Evolutionary conservation across 2,888 invertebrate species (phyloP).

Genomic region (Agriopis marginaria): DNA sequence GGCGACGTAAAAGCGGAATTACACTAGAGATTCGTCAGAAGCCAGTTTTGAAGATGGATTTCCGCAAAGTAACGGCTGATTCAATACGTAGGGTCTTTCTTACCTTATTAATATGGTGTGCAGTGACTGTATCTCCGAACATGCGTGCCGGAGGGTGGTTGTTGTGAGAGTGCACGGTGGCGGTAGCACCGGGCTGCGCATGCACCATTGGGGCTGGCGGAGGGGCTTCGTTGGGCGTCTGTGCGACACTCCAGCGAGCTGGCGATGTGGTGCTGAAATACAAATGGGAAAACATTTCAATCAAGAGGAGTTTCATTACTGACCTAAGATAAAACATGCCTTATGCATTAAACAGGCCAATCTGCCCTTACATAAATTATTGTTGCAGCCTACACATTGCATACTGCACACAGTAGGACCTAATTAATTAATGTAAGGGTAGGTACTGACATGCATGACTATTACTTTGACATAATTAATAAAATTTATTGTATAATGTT

Average conservation of each 20-base stretch:
- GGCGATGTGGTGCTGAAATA: slow-evolving; percentile 67
- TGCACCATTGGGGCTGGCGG: slow-evolving; percentile 81
- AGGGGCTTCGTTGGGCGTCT: slow-evolving; percentile 76
- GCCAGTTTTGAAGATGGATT: too few species aligned
- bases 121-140: slow-evolving; percentile 90
- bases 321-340: background rate
- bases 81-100: background rate
- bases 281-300: background rate
- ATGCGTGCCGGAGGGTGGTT: slow-evolving; percentile 88
- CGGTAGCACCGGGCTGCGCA: slow-evolving; percentile 67
- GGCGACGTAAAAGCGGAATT: too few species aligned
- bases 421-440: too few species aligned
- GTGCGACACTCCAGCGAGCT: slow-evolving; percentile 79
- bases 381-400: too few species aligned
- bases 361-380: too few species aligned
- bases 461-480: too few species aligned
- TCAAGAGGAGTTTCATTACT: background rate
- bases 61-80: too few species aligned
- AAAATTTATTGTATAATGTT: too few species aligned
- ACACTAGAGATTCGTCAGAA: too few species aligned
- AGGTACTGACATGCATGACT: too few species aligned
- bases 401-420: too few species aligned
- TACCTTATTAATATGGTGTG: slow-evolving; percentile 80
- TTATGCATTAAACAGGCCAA: too few species aligned
- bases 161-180: slow-evolving; percentile 74